Evolutionary conservation across 2,113 vertebrate genomes (phyloP).

Genomic region (Rhagologus leucostigma): DNA sequence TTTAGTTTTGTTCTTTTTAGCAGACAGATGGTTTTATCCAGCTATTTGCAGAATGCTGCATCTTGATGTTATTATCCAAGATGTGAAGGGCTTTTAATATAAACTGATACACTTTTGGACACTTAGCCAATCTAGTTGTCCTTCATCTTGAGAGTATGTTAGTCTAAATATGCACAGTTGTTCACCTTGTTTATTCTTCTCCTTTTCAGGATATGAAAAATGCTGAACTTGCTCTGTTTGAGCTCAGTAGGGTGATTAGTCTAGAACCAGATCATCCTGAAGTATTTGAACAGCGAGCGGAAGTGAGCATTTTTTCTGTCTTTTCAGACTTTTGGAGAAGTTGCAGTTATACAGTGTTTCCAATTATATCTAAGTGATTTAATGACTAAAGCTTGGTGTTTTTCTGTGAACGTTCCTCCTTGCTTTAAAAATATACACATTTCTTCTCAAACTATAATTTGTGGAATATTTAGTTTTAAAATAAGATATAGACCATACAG

Average conservation of each 20-base stretch:
- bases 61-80: not conserved
- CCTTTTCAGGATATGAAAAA: conserved; percentile 92
- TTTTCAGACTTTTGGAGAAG: not conserved
- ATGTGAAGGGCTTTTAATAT: not conserved
- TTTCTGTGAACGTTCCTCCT: not conserved
- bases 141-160: not conserved
- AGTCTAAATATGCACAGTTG: not conserved
- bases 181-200: conserved; percentile 5
- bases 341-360: not conserved
- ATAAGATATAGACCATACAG: not conserved
- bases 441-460: not conserved
- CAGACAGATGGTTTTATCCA: not conserved
- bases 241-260: conserved; percentile 90
- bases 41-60: not conserved
- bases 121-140: not conserved
- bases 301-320: conserved; percentile 74
- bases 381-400: not conserved
- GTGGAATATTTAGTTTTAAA: not conserved
- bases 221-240: conserved; percentile 91
- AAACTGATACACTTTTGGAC: not conserved
- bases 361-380: not conserved
- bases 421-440: not conserved
- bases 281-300: conserved; percentile 94
- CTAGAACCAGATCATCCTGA: conserved; percentile 90
- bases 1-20: not conserved